Conservation (phyloP, 2,797 vertebrate genomes). For the Protosalanx chinensis region DNA sequence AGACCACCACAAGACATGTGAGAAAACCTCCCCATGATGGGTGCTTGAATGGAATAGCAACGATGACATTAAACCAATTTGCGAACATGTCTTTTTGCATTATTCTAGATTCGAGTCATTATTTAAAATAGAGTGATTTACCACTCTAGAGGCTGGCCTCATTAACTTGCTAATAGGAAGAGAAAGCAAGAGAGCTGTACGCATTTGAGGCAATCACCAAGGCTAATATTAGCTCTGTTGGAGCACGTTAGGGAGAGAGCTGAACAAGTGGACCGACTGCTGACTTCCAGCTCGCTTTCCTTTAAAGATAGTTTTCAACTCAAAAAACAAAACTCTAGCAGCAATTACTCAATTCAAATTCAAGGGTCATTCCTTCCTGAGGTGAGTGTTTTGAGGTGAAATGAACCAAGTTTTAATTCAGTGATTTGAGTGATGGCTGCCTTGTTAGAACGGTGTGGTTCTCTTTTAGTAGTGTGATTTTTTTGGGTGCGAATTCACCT, state of each 20-base stretch:
- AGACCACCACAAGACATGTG: too few relatives aligned
- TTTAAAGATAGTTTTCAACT: background rate
- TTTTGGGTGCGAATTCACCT: too few relatives aligned
- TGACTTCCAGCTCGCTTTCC: background rate
- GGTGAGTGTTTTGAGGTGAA: background rate
- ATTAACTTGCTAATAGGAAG: constrained; percentile 3
- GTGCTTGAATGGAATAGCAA: background rate
- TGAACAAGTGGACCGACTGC: background rate
- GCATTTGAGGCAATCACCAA: constrained; percentile 15
- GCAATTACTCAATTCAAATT: background rate
- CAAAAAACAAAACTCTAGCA: background rate
- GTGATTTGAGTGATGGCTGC: too few relatives aligned
- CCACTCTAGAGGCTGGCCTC: background rate
- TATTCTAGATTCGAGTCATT: background rate
- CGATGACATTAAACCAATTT: background rate
- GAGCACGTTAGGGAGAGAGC: constrained; percentile 1
- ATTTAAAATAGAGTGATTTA: constrained; percentile 1
- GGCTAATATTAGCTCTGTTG: constrained; percentile 21
- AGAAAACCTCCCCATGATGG: background rate
- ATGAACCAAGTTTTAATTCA: background rate
- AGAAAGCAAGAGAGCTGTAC: background rate
- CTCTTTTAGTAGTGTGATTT: too few relatives aligned
- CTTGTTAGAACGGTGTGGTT: too few relatives aligned
- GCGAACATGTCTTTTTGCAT: constrained; percentile 1
- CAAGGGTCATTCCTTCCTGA: background rate